phyloP scores from a whole-genome alignment of 2,113 vertebrate genomes.

The Pantherophis guttatus region DNA sequence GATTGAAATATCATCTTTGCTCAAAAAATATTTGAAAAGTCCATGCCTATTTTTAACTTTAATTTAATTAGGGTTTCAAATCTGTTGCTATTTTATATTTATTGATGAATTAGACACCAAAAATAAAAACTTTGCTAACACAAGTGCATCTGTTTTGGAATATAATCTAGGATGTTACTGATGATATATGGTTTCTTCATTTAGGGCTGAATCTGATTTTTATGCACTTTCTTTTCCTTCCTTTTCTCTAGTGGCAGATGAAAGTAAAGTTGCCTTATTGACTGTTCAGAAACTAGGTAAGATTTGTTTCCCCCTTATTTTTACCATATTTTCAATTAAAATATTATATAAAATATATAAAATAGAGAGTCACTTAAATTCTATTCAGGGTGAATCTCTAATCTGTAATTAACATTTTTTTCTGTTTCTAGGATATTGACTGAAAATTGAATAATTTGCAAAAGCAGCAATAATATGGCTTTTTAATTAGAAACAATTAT shows the following conservation, averaged over 20 bases:
- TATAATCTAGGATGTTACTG: conserved; percentile 14
- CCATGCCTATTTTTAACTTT: not conserved
- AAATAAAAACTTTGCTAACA: conserved; percentile 43
- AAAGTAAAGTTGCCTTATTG: conserved; percentile 83
- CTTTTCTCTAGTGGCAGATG: conserved; percentile 81
- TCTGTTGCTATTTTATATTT: conserved; percentile 45
- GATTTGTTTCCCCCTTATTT: conserved; percentile 49
- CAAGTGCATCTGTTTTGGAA: conserved; percentile 31
- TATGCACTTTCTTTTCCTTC: conserved; percentile 59
- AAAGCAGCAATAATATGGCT: conserved; percentile 33
- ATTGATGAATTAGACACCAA: conserved; percentile 6
- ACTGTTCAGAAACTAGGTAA: conserved; percentile 74
- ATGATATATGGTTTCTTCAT: conserved; percentile 42
- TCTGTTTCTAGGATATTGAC: conserved; percentile 37
- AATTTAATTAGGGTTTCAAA: not conserved
- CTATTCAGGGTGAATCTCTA: conserved; percentile 52
- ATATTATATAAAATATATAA: not conserved
- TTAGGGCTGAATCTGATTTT: conserved; percentile 58
- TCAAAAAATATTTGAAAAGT: not conserved
- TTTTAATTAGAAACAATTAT: conserved; percentile 22
- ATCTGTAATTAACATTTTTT: conserved; percentile 43
- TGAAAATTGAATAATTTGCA: conserved; percentile 55
- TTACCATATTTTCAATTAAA: conserved; percentile 51
- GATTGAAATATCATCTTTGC: not conserved
- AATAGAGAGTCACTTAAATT: not conserved